phyloP scores from a whole-genome alignment of 2,113 vertebrate species.

The Bucco capensis region DNA sequence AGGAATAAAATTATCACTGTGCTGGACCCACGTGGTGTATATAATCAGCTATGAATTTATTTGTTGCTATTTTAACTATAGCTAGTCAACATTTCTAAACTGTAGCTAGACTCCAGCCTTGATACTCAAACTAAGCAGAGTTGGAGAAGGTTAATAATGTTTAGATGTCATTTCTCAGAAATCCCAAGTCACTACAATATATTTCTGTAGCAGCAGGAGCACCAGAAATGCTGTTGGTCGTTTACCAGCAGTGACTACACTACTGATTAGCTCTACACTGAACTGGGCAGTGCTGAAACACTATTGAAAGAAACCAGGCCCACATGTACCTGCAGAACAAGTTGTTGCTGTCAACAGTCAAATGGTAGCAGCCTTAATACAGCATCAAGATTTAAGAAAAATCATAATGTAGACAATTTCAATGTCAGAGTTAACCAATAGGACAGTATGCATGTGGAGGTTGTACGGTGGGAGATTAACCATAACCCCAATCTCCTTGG shows the following conservation, averaged over 20 bases:
- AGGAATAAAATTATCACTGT: slow-evolving; percentile 15
- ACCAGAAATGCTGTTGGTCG: not conserved
- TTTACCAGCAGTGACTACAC: not conserved
- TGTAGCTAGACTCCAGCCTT: not conserved
- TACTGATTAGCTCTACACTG: not conserved
- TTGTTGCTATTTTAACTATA: slow-evolving; percentile 7
- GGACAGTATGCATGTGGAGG: not conserved
- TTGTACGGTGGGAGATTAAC: not conserved
- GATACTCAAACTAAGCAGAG: not conserved
- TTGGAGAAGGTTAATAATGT: not conserved
- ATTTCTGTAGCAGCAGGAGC: not conserved
- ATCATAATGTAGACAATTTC: not conserved
- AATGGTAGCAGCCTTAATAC: not conserved
- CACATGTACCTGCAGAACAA: not conserved
- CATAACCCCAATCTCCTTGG: not conserved
- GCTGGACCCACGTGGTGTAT: not conserved
- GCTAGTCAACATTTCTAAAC: slow-evolving; percentile 12
- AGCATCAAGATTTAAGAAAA: not conserved
- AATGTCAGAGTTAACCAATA: not conserved
- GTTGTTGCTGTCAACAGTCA: not conserved
- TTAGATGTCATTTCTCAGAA: not conserved
- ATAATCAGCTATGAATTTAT: slow-evolving; percentile 9
- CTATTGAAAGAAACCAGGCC: not conserved
- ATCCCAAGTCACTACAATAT: not conserved
- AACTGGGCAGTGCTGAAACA: not conserved